Percentiles rank a stretch among this genome's conserved stretches.
Conservation (phyloP, 2,113 vertebrate species). For the Poecile atricapillus region DNA sequence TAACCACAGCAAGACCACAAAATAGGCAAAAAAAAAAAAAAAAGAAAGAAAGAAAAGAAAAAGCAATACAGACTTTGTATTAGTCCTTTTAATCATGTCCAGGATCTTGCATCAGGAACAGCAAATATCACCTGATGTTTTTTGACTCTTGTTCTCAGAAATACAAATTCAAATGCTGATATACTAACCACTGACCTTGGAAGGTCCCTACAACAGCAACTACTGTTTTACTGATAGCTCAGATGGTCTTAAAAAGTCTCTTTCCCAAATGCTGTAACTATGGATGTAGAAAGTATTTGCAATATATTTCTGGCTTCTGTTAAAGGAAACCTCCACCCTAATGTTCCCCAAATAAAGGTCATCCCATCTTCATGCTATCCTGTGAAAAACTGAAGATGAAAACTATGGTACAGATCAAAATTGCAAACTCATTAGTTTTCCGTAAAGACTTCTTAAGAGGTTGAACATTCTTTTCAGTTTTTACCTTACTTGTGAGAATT, state of each 20-base stretch:
- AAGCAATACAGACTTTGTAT: neutral
- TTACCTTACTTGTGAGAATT: neutral
- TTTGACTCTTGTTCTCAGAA: neutral
- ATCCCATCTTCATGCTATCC: neutral
- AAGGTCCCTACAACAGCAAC: neutral
- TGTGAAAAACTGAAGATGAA: neutral
- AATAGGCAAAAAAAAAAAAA: neutral
- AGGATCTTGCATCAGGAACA: neutral
- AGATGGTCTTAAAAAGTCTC: neutral
- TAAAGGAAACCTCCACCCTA: neutral
- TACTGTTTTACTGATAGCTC: neutral
- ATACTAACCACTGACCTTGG: neutral
- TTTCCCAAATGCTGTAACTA: neutral
- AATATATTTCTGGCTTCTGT: neutral
- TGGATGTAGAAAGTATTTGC: neutral
- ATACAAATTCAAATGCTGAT: neutral
- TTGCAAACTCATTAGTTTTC: neutral
- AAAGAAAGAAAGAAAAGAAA: fast-evolving
- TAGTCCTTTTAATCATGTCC: neutral
- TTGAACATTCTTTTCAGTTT: neutral
- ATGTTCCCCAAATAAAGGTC: neutral
- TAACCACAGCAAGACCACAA: neutral
- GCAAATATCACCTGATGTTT: neutral
- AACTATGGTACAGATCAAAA: neutral
- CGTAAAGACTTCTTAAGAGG: neutral